Evolutionary conservation across 2,888 invertebrate species (phyloP).

Genomic region (Zonitis immaculata): DNA sequence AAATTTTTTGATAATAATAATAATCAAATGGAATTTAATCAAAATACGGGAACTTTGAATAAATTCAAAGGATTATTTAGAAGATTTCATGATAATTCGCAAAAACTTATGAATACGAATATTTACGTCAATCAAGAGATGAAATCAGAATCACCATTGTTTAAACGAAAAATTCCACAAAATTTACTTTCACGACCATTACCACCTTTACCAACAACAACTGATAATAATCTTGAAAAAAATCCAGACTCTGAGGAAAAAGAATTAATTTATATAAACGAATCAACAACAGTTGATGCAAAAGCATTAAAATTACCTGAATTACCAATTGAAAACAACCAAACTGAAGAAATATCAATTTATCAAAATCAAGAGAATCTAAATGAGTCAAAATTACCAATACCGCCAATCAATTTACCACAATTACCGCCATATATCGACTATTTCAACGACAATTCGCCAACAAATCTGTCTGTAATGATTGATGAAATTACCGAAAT

Average conservation of each 20-base stretch:
- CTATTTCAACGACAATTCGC: neutral
- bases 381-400: neutral
- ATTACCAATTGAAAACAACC: too few relatives aligned
- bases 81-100: neutral
- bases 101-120: neutral
- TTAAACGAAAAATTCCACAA: neutral
- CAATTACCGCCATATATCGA: neutral
- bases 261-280: neutral
- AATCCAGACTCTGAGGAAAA: neutral
- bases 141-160: neutral
- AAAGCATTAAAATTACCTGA: too few relatives aligned
- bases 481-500: neutral
- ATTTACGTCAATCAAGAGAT: neutral
- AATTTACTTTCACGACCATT: neutral
- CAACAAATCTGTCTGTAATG: neutral
- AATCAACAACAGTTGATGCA: too few relatives aligned
- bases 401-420: constrained; percentile 10
- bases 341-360: neutral
- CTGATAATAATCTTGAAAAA: neutral
- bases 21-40: neutral
- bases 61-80: neutral
- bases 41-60: neutral
- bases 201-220: neutral
- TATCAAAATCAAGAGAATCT: neutral
- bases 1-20: too few relatives aligned